Base-by-base conservation (phyloP, 2,888 invertebrate species). In the Rhimphoctona megacephalus region DNA sequence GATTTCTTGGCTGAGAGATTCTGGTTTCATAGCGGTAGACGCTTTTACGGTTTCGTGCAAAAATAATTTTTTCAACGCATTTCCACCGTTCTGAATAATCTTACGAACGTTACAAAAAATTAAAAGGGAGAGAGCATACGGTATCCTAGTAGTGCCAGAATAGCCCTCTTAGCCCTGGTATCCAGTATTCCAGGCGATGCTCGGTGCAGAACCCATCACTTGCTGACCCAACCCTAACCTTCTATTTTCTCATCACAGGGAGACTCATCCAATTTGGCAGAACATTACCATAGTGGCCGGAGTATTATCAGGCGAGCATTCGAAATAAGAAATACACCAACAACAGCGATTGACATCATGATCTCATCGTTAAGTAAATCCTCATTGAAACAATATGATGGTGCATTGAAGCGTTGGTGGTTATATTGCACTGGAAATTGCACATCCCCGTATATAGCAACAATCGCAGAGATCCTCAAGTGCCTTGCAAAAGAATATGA, bases 261-360 rank as follows among this genome's bases (percentile, higher is more conserved):
- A 88, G 86, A 76, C 86, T 87, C 90, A 90, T 86, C 88, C 87
- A 39, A 57, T 72, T 14, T 81, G 77, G 52, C 43, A 30, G 25
- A 85, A 76, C 33, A 67, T 81, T 39, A 39, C 72, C 67, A 72
- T 81, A 78, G 49, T 85, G 8, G 81, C 64, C 49, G 89, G 88
- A 33, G 61, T 70, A 66, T 85, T 90, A 87, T 91, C 88, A 7
- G 87, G 49, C 49, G 17, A 49, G 49, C 49, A 1, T 85, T 90
- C 11, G 57, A 80, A 69, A 49, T 73, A 72, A 85, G 82, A 66
- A 69, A 74, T 11, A 79, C 86, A 17, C 89, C 90, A 74, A 22
- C 5, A 67, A 22, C n/a, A 2, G 82, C 49, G 52, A 46, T 79
- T 30, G 72, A 81, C 25, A 87, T 78, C 36, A 61, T 83, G 66